phyloP scores from a whole-genome alignment of 2,888 invertebrate species.

The Thymelicus sylvestris region DNA sequence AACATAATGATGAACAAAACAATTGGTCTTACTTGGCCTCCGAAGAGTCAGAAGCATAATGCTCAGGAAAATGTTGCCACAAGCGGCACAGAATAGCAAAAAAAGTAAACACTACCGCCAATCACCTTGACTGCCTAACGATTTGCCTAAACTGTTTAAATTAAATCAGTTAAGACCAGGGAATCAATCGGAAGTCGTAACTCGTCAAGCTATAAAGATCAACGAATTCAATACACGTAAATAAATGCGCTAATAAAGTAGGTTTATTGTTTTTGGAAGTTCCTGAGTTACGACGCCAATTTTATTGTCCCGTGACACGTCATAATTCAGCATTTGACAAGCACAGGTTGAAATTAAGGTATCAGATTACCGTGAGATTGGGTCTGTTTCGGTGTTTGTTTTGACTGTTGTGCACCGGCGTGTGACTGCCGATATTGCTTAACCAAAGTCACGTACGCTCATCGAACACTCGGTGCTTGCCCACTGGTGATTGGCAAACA shows the following conservation, averaged over 20 bases:
- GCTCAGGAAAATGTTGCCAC: too few relatives aligned
- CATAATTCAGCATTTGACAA: conserved; percentile 44
- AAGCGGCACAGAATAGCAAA: too few relatives aligned
- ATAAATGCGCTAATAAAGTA: conserved; percentile 39
- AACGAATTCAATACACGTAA: conserved; percentile 18
- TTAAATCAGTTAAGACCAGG: too few relatives aligned
- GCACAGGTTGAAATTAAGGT: conserved; percentile 49
- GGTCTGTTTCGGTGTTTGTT: conserved; percentile 54
- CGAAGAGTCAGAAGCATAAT: too few relatives aligned
- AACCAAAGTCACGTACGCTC: conserved; percentile 52
- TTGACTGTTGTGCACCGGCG: conserved; percentile 58
- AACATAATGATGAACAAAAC: too few relatives aligned
- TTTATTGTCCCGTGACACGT: conserved; percentile 39
- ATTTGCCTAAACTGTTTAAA: too few relatives aligned
- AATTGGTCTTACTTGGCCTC: too few relatives aligned
- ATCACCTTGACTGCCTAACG: too few relatives aligned
- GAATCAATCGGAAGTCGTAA: too few relatives aligned
- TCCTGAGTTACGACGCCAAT: conserved; percentile 38
- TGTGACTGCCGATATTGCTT: conserved; percentile 57
- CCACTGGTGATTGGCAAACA: conserved; percentile 41
- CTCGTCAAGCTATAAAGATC: background rate
- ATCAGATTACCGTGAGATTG: conserved; percentile 60
- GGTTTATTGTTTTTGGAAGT: conserved; percentile 37
- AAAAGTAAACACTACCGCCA: too few relatives aligned
- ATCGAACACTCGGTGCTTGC: conserved; percentile 9